Percentiles rank a stretch among this genome's conserved stretches.
Conservation (phyloP, 2,797 vertebrate species). For the Crossoptilon crossoptilon region DNA sequence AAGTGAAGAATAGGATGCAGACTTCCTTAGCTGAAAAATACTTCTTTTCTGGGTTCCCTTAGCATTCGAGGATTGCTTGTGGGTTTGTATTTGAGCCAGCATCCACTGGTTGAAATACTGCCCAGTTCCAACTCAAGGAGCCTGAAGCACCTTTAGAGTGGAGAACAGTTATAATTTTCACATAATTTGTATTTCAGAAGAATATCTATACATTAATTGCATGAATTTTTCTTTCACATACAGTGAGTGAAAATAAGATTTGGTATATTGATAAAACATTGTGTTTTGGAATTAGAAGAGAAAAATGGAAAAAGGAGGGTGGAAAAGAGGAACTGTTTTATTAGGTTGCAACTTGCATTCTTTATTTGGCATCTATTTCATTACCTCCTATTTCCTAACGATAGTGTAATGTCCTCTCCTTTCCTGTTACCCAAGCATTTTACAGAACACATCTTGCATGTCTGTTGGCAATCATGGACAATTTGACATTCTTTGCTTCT, state of each 20-base stretch:
- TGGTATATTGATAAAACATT: neutral
- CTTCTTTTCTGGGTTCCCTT: neutral
- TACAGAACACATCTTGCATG: constrained; percentile 70
- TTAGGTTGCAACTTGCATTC: constrained; percentile 30
- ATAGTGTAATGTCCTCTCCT: constrained; percentile 73
- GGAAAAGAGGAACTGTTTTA: constrained; percentile 62
- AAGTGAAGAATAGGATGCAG: neutral
- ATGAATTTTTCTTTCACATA: constrained; percentile 4
- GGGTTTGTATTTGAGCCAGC: neutral
- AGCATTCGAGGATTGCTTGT: neutral
- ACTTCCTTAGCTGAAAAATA: neutral
- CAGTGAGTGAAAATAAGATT: neutral
- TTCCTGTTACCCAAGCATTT: constrained; percentile 81
- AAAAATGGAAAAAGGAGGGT: neutral
- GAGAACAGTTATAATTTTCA: neutral
- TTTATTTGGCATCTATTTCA: constrained; percentile 73
- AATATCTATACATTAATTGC: neutral
- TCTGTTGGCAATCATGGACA: constrained; percentile 66
- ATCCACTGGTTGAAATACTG: neutral
- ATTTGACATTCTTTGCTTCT: constrained; percentile 39
- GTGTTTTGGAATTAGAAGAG: constrained; percentile 39
- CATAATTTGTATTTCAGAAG: neutral
- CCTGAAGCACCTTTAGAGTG: neutral
- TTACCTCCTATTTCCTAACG: constrained; percentile 76
- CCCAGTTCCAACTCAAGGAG: neutral